Evolutionary conservation across 2,888 invertebrate species (phyloP).

Genomic region (Phengaris alcon): DNA sequence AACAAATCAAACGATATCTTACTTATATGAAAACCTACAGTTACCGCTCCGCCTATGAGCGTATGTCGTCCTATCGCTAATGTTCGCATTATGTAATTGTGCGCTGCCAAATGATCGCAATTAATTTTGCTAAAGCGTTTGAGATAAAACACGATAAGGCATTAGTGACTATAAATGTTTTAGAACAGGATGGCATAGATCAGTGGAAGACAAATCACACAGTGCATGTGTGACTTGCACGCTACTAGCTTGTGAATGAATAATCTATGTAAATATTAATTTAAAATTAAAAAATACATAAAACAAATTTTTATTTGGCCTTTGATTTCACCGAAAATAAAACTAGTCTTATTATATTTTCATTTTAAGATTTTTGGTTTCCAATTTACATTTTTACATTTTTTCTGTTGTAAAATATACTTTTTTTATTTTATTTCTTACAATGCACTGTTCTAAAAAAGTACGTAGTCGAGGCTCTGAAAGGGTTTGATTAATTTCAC

Average conservation of each 20-base stretch:
- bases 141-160: slow-evolving; percentile 26
- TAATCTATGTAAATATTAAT: too few relatives aligned
- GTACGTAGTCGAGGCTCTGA: background rate
- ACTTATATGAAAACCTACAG: background rate
- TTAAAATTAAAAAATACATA: too few relatives aligned
- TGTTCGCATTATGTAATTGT: slow-evolving; percentile 41
- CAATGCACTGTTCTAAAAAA: background rate
- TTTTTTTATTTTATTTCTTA: too few relatives aligned
- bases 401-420: too few relatives aligned
- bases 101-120: slow-evolving; percentile 36
- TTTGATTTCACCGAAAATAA: too few relatives aligned
- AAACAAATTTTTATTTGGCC: too few relatives aligned
- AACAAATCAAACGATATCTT: too few relatives aligned
- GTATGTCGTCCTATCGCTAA: slow-evolving; percentile 36
- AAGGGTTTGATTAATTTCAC: background rate
- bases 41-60: slow-evolving; percentile 24
- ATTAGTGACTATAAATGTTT: background rate
- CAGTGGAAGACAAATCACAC: background rate
- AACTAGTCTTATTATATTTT: too few relatives aligned
- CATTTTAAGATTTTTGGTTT: too few relatives aligned
- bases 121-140: slow-evolving; percentile 40
- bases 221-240: too few relatives aligned
- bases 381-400: too few relatives aligned
- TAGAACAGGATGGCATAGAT: slow-evolving; percentile 5
- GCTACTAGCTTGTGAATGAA: too few relatives aligned